phyloP scores from a whole-genome alignment of 2,797 vertebrate genomes.

The Melanotaenia pygmaea region DNA sequence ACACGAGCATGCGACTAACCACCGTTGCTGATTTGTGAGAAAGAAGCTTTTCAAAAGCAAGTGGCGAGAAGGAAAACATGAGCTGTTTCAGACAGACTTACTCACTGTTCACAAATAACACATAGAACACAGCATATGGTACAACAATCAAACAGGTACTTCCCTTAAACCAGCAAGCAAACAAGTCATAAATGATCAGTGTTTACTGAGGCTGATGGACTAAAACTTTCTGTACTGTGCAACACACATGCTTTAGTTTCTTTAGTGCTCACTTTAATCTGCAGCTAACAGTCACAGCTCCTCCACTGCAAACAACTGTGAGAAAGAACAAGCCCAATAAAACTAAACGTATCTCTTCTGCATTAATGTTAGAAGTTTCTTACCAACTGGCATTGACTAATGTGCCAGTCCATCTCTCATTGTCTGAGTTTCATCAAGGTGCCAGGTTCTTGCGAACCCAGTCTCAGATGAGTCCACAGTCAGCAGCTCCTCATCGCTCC shows the following conservation, averaged over 20 bases:
- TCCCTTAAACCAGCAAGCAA: slow-evolving; percentile 33
- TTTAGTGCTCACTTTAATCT: not conserved
- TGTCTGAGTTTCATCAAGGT: slow-evolving; percentile 68
- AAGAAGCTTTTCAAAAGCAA: slow-evolving; percentile 9
- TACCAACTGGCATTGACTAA: slow-evolving; percentile 82
- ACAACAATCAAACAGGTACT: slow-evolving; percentile 49
- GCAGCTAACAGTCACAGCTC: slow-evolving; percentile 7
- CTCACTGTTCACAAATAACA: slow-evolving; percentile 65
- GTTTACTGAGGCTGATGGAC: slow-evolving; percentile 8
- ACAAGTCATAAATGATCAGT: slow-evolving; percentile 5
- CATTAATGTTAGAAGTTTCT: slow-evolving; percentile 57
- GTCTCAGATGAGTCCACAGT: slow-evolving; percentile 62
- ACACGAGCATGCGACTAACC: slow-evolving; percentile 14
- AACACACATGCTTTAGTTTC: not conserved
- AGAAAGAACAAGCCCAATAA: not conserved
- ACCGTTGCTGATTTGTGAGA: slow-evolving; percentile 5
- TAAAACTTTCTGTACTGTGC: slow-evolving; percentile 11
- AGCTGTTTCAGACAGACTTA: slow-evolving; percentile 50
- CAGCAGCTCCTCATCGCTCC: slow-evolving; percentile 57
- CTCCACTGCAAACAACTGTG: slow-evolving; percentile 4
- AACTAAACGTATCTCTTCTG: not conserved
- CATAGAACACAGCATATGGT: slow-evolving; percentile 39
- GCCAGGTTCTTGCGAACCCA: slow-evolving; percentile 76
- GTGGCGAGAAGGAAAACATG: slow-evolving; percentile 13
- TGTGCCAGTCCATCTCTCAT: slow-evolving; percentile 86